Evolutionary conservation across 1,140 invertebrate genomes (phyloP).

Genomic region (Ladona fulva): DNA sequence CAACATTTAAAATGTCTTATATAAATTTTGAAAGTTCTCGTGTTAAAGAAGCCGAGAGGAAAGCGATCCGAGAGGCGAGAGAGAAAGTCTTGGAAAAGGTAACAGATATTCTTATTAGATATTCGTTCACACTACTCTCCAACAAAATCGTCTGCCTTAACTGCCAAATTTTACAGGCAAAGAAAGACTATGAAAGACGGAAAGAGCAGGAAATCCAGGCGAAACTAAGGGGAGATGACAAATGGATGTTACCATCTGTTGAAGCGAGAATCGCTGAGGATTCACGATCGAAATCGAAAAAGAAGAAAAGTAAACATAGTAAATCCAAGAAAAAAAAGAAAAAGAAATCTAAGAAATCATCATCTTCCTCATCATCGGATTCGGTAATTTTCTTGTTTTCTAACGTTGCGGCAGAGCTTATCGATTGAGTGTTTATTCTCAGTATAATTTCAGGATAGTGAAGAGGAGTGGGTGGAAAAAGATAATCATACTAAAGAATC

Average conservation of each 20-base stretch:
- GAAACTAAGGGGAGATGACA: constrained; percentile 32
- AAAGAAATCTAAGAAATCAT: constrained; percentile 26
- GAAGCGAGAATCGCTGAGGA: constrained; percentile 28
- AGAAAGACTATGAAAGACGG: constrained; percentile 28
- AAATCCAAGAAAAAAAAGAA: constrained; percentile 30
- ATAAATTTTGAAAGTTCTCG: constrained; percentile 35
- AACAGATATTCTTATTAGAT: constrained; percentile 10
- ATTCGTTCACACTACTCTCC: not conserved
- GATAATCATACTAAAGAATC: not conserved
- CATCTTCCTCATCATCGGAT: constrained; percentile 14
- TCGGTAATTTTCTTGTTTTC: constrained; percentile 3
- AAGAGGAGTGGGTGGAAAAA: constrained; percentile 33
- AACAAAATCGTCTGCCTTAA: constrained; percentile 5
- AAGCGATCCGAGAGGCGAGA: constrained; percentile 32
- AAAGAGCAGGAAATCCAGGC: constrained; percentile 30
- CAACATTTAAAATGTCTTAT: not conserved
- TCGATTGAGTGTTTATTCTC: not conserved
- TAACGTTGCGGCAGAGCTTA: not conserved
- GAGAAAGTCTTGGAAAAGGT: constrained; percentile 31
- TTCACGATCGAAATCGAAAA: constrained; percentile 26
- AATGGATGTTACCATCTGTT: constrained; percentile 38
- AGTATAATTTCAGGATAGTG: constrained; percentile 22
- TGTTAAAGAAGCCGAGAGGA: constrained; percentile 34
- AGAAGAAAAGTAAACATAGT: constrained; percentile 29
- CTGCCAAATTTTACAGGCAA: constrained; percentile 26